Evolutionary conservation across 2,113 vertebrate genomes (phyloP), one percentile per base, ranked within the genome.

Genomic region (Synchiropus splendidus): DNA sequence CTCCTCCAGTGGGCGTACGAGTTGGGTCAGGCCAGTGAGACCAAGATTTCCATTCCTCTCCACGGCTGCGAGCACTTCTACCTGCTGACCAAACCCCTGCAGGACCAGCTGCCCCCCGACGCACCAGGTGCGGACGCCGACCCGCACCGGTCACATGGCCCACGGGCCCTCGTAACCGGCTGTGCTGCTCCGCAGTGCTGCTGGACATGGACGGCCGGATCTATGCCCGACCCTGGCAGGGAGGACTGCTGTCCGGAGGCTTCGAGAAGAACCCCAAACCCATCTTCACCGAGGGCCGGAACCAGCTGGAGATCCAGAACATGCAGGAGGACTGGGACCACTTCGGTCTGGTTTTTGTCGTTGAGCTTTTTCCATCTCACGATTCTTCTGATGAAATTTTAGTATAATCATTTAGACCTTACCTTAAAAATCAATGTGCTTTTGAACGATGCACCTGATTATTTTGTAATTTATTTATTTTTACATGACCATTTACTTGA

Each of bases 261-360:
- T 97, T 97, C 61, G 95, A 99, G 76, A 99, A 97, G 77, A 98
- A 97, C 70, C 95, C 95, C 1, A 99, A 99, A 59, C 95, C 95
- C 31, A 92, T 99, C 70, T 99, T 98, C 65, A 97, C 94, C 0
- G 92, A 95, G 71, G 92, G 92, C 3, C 84, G 88, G 52, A 99
- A 95, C 70, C 95, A 99, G 76, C 83, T 94, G 77, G 92, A 99
- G 79, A 90, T 99, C 61, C 94, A 99, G 44, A 93, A 87, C 79
- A 87, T 95, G 72, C 91, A 93, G 41, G 93, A 98, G 64, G 95
- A 98, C 69, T 99, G 95, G 95, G 95, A 99, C 81, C 93, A 99
- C 64, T 99, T 93, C 53, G 93, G 95, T 98, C 80, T 70, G 11
- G 13, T n/a, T n/a, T n/a, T n/a, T n/a, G n/a, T n/a, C n/a, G n/a